A percentile compares a stretch with the other conserved stretches of the same genome.
Evolutionary conservation across 2,888 invertebrate genomes (phyloP).

Genomic region (Aporophyla nigra): DNA sequence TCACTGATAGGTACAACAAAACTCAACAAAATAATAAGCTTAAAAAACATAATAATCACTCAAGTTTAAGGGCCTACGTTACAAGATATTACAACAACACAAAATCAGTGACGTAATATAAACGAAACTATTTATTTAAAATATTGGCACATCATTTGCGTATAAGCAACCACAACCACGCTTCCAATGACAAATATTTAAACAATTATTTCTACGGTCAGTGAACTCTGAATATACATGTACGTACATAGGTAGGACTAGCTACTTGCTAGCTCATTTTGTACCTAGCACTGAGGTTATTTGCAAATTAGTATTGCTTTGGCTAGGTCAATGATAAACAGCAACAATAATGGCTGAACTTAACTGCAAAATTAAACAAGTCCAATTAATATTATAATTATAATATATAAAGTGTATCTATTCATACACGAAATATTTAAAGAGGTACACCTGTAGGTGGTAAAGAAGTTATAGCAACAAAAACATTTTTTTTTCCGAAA

Average conservation of each 20-base stretch:
- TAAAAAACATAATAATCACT: slow-evolving; percentile 8
- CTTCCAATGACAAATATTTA: slow-evolving; percentile 43
- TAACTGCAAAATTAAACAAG: slow-evolving; percentile 11
- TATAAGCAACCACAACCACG: slow-evolving; percentile 24
- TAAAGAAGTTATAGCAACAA: no score
- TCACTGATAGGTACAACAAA: no score
- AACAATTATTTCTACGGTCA: slow-evolving; percentile 31
- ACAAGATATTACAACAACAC: slow-evolving; percentile 7
- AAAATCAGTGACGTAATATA: slow-evolving; percentile 26
- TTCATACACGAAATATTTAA: no score
- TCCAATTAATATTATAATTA: no score
- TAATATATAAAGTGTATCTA: no score
- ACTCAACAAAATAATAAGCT: background rate
- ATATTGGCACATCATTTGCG: slow-evolving; percentile 42
- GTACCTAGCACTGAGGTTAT: background rate
- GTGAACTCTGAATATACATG: slow-evolving; percentile 32
- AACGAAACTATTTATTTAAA: slow-evolving; percentile 38
- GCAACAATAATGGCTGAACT: background rate
- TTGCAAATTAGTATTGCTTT: slow-evolving; percentile 18
- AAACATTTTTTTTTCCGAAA: no score
- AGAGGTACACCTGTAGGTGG: no score
- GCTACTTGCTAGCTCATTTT: background rate
- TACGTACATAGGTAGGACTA: background rate
- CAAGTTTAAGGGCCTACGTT: background rate
- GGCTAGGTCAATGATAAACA: background rate